A percentile compares a stretch with the other conserved stretches of the same genome.
These are phyloP conservation scores for Hypotaenidia okinawae DNA, from an alignment of 2,797 vertebrate species.

Conservation along the genomic window DNA sequence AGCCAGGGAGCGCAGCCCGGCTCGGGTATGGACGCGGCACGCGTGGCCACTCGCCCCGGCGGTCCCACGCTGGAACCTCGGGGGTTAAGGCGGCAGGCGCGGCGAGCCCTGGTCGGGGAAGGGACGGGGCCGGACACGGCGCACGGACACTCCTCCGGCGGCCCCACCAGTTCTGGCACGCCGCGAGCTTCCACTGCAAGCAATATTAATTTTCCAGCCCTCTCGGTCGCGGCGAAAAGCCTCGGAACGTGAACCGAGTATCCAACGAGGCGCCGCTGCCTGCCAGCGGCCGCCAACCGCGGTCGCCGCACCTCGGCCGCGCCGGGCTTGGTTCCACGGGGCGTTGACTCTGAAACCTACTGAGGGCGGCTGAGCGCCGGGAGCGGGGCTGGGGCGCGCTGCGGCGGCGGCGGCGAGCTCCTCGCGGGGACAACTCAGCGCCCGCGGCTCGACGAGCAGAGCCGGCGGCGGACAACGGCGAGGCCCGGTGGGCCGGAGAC, in stretches of 20 bases:
- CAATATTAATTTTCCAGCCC: slow-evolving; percentile 41
- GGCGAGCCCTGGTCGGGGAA: neutral
- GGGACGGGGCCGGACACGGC: slow-evolving; percentile 38
- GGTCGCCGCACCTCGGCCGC: neutral
- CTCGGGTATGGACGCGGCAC: neutral
- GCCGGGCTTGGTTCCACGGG: slow-evolving; percentile 1
- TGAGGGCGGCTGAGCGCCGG: neutral
- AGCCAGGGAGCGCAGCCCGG: neutral
- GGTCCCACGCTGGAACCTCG: neutral
- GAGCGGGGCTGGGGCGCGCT: neutral
- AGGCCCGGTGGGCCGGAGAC: neutral
- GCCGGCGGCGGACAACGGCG: neutral
- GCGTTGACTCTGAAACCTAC: slow-evolving; percentile 34
- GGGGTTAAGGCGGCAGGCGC: slow-evolving; percentile 25
- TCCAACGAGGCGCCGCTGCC: slow-evolving; percentile 14
- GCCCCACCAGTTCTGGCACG: slow-evolving; percentile 30
- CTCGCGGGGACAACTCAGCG: neutral
- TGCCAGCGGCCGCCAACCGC: neutral
- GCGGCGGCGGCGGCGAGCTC: neutral
- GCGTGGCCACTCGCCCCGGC: neutral
- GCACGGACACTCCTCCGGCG: slow-evolving; percentile 24
- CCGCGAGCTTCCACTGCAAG: slow-evolving; percentile 7
- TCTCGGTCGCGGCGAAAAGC: slow-evolving; percentile 18
- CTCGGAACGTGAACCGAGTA: slow-evolving; percentile 24
- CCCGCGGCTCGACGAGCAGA: neutral